Evolutionary conservation across 1,140 invertebrate genomes (phyloP), one percentile per base, ranked within the genome.

Genomic region (Drosophila jambulina): DNA sequence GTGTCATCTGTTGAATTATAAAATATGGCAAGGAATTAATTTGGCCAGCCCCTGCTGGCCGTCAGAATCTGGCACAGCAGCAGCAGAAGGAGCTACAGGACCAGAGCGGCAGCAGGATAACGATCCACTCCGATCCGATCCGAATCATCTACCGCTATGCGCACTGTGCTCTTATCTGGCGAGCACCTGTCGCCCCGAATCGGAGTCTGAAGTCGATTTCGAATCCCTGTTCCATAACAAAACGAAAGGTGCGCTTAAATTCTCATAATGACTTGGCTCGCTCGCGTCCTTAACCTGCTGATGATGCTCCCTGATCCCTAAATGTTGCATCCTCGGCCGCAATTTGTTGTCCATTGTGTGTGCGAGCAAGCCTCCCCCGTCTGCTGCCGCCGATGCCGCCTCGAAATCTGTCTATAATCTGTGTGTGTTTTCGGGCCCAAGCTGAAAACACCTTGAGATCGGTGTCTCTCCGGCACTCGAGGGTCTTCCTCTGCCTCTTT

Each of bases 1-100:
- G 87, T 91, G 87, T 91, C 87, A 91, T 91, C 87, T 91, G 87
- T 91, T 91, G 87, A 87, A 84, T 91, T 91, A 91, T 91, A 91
- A 91, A 91, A 79, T 91, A 91, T 91, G 82, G 87, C 87, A 91
- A 87, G 83, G 87, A 91, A 91, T 91, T 91, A 91, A 91, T 91
- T 91, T 91, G 80, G 75, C 76, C 77, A 75, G 82, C 54, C 56
- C 63, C 58, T 71, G 75, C 62, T 56, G 43, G 36, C 17, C 27
- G 60, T 38, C 75, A 63, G 85, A 88, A 90, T 90, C 85, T 90
- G 85, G 85, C 85, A 85, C 85, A 90, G 81, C 85, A 84, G 56
- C 59, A 60, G 65, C 40, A 53, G 49, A 21, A 72, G 49, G 57
- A 61, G 13, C 46, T 34, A 29, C 13, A 25, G 60, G 61, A 61